Base-by-base conservation (phyloP, 1,140 invertebrate species). In the Pseudomyrmex pallidus region DNA sequence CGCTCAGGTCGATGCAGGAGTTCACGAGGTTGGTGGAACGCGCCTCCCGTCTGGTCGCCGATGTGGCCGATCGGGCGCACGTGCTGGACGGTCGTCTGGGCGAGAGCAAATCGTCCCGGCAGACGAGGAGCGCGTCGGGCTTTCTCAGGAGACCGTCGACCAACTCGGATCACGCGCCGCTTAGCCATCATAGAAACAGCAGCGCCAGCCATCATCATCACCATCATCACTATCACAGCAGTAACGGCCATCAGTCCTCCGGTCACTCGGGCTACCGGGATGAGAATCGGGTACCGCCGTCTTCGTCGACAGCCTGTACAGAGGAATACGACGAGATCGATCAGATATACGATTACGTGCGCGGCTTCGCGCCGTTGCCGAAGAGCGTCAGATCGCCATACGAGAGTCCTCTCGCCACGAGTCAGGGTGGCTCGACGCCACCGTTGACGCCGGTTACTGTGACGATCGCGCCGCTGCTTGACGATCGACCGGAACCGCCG, bases 311-410 rank as follows among this genome's bases (percentile, higher is more conserved):
- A 2, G 70, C 82, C 13, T 96, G 96, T 74, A 95, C 96, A 10
- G 97, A 98, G 90, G 97, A 99, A 87, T 98, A 99, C 94, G 98
- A 99, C 89, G 98, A 99, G 94, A 98, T 99, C 86, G 98, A 99
- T 95, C 98, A 99, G 93, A 98, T 99, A 82, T 99, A 99, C 92
- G 98, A 98, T 91, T 99, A 99, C 92, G 98, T 99, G 0, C 95
- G 98, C 63, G 98, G 98, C 0, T 97, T 98, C 89, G 97, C 97
- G 13, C 98, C 98, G 0, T 94, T 98, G 48, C 98, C 98, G 0
- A 98, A 98, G 92, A 97, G 96, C 90, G 95, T 97, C 44, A 96
- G 96, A 82, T 96, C 96, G 0, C 96, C 96, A 1, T 97, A 96
- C 88, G 95, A 95, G 50, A 93, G 90, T 61, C 91, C 91, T 7